Evolutionary conservation across 2,888 invertebrate species (phyloP), one percentile per base, ranked within the genome.

Genomic region (Volucella inflata): DNA sequence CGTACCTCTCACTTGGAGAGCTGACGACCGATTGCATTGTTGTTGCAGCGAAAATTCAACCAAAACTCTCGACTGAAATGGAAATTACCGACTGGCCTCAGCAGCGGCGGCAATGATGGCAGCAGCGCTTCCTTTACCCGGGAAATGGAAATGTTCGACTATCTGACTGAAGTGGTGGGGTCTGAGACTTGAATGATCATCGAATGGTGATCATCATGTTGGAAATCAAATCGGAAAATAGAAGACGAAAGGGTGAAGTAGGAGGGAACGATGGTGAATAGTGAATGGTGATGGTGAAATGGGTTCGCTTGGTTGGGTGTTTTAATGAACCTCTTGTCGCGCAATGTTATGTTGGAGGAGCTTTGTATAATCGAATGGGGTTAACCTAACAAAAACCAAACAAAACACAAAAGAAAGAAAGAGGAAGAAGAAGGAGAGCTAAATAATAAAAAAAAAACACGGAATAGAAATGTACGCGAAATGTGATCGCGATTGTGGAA

Each of bases 241-340:
- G 30, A 30, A 30, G 30, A 30, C 30, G 4, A 17, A 55, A 38
- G 48, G 59, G 12, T 14, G 17, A 53, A 36, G 30, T 3, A 16
- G 11, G 17, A 21, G 9, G 40, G 21, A 65, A 4, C 12, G 67
- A 36, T 48, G 59, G 76, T 48, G 40, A 30, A 40, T 17, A 53
- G 38, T 44, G 48, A 38, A 9, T 44, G 62, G 44, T 57, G 53
- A 76, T 85, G 85, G 76, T 72, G 85, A 85, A 85, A 85, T 81
- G 76, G 76, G 85, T 77, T 68, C 76, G 85, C 81, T 57, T 85
- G 85, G 85, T 72, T 85, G 85, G 72, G 81, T 85, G 81, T 85
- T 85, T 85, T 85, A 85, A 85, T 85, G 85, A 85, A 85, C 81
- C 80, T 72, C 81, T 77, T 80, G 81, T 85, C 85, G 85, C 85